These are phyloP conservation scores for Alosa alosa DNA, from an alignment of 2,113 vertebrate species.

Conservation along the genomic window DNA sequence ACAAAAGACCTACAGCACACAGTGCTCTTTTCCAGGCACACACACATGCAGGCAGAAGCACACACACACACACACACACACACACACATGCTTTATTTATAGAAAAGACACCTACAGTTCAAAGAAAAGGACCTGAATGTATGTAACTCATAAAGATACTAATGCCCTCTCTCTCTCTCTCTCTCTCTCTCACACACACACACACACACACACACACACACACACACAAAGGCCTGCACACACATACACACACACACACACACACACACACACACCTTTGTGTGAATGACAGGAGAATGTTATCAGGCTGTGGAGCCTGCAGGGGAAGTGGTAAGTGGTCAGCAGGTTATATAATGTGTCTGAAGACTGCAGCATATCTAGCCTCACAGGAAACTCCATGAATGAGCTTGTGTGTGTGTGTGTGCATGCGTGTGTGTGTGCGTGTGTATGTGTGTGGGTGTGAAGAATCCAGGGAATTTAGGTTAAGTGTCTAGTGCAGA, in stretches of 20 bases:
- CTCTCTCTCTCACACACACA: not conserved
- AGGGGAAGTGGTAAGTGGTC: not conserved
- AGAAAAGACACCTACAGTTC: not conserved
- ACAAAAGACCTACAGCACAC: not conserved
- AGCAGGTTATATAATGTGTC: conserved; percentile 14
- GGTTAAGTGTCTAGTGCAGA: too few species aligned
- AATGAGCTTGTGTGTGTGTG: not conserved
- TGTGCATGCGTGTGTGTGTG: not conserved
- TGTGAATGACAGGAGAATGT: conserved; percentile 8
- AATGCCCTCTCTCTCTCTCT: too few species aligned
- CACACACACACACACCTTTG: conserved; percentile 19
- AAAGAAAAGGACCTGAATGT: not conserved
- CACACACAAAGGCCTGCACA: not conserved
- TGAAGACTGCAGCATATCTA: not conserved
- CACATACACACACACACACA: conserved; percentile 7
- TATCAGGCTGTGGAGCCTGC: not conserved
- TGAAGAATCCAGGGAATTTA: too few species aligned
- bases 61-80: not conserved
- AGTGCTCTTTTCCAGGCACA: not conserved
- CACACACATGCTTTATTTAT: not conserved
- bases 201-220: not conserved
- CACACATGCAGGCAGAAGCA: not conserved
- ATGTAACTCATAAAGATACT: not conserved
- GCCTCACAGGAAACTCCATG: not conserved
- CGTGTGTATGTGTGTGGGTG: not conserved